Base-by-base conservation (phyloP, 2,113 vertebrate genomes). In the Oplegnathus fasciatus region DNA sequence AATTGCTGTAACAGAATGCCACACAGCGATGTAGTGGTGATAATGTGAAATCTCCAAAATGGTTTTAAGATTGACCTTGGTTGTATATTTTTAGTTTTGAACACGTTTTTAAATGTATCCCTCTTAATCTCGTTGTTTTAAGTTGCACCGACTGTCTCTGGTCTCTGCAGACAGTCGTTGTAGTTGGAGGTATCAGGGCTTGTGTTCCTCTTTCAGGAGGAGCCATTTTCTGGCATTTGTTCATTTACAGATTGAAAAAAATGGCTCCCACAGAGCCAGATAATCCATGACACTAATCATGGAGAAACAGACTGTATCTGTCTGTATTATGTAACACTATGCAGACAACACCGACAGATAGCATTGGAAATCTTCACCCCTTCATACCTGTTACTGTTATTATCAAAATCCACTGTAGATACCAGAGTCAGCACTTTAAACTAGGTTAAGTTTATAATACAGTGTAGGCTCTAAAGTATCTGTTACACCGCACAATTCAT, bases 401-500 rank as follows among this genome's bases (percentile, higher is more conserved):
- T 24, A n/a, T n/a, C n/a, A 30, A n/a, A 26, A 52, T 20, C 24
- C 5, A 48, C 60, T 60, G 24, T 60, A n/a, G n/a, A 69, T 58
- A 42, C 22, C 14, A 54, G 17, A 77, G 26, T 62, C 34, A 61
- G 11, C 30, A 26, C 65, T 26, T 58, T 50, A 50, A 48, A 48
- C 34, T 26, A 54, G 58, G 22, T 20, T 37, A 26, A 57, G 9
- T 44, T 17, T 26, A 15, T 64, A 46, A 50, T 28, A 48, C 6
- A 26, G 26, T 40, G 1, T 52, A 48, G 26, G 26, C 42, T 70
- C 18, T 40, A 9, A 37, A 42, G 34, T 74, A 61, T 65, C 17
- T 66, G 46, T 75, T 61, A 32, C 7, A 37, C 28, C 60, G 74
- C 66, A 46, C 58, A 66, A 5, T 26, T 64, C 28, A 69, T 65